Evolutionary conservation across 2,888 invertebrate genomes (phyloP), one percentile per base, ranked within the genome.

Genomic region (Stenichneumon culpator): DNA sequence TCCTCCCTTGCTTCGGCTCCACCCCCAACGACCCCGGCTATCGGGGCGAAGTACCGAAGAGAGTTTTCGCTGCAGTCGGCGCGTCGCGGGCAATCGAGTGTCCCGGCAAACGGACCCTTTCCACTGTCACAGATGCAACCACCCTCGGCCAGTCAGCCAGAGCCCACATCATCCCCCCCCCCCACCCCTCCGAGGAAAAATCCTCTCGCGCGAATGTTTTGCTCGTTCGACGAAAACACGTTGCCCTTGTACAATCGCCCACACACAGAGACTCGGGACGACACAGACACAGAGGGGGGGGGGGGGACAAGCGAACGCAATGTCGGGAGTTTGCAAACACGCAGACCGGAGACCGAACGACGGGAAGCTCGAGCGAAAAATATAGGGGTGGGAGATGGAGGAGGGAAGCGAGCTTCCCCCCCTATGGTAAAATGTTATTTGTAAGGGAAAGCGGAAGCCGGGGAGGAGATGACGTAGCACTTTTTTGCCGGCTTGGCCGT

Each of bases 211-310:
- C 80, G 88, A 87, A 87, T 91, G 89, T 92, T 91, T 91, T 89
- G 89, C 86, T 89, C 88, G 85, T 88, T 89, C 87, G 88, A 82
- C 88, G 89, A 90, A 92, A 92, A 91, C 89, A 91, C 86, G 87
- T 80, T 89, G 90, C 87, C 88, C 90, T 91, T 92, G 89, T 89
- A 87, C 87, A 78, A 78, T 67, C 88, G 89, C 89, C 90, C 89
- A 88, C 81, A 47, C 57, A 70, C 80, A 57, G 70, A 52, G 72
- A 69, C 67, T 39, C 36, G 32, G 47, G 67, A 67, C 57, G 44
- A 44, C 11, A 44, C 3, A 16, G 5, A 65, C 68, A 73, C 74
- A 39, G 69, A 57, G 54, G 32, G 36, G 28, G 14, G 54, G 32
- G 36, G 28, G 14, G 28, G 22, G 54, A 74, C 36, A 6, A 32